Conservation (phyloP, 2,797 vertebrate species). For the Poliocrania exsul region DNA sequence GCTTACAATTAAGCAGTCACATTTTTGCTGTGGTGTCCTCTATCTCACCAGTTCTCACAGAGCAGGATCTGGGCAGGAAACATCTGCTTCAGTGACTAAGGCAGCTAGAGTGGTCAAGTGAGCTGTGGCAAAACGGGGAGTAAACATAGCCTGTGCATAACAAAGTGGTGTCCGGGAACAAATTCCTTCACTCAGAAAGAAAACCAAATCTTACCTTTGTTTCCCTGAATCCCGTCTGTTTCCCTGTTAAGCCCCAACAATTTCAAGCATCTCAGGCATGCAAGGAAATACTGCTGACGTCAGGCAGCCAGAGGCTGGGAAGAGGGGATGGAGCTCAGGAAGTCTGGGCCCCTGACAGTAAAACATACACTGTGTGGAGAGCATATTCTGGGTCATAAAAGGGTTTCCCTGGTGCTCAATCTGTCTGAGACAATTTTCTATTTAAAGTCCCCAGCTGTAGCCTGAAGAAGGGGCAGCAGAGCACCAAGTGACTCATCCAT, state of each 20-base stretch:
- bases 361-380: not conserved
- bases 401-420: slow-evolving; percentile 11
- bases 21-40: not conserved
- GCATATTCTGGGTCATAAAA: slow-evolving; percentile 9
- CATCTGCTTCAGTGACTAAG: not conserved
- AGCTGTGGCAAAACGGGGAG: not conserved
- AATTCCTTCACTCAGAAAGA: not conserved
- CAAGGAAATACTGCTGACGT: slow-evolving; percentile 44
- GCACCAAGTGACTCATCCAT: slow-evolving; percentile 28
- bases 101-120: not conserved
- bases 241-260: not conserved
- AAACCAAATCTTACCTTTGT: slow-evolving; percentile 6
- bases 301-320: not conserved
- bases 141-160: not conserved
- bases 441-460: slow-evolving; percentile 29
- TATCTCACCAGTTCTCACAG: not conserved
- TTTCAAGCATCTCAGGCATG: slow-evolving; percentile 52
- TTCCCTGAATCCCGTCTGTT: slow-evolving; percentile 10
- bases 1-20: not conserved
- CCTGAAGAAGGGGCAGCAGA: slow-evolving; percentile 22
- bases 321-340: slow-evolving; percentile 5
- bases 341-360: not conserved
- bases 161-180: not conserved
- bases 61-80: slow-evolving; percentile 23
- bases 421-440: slow-evolving; percentile 39